These are phyloP conservation scores for Flexamia atlantica DNA, from an alignment of 2,888 invertebrate species.

Conservation along the genomic window DNA sequence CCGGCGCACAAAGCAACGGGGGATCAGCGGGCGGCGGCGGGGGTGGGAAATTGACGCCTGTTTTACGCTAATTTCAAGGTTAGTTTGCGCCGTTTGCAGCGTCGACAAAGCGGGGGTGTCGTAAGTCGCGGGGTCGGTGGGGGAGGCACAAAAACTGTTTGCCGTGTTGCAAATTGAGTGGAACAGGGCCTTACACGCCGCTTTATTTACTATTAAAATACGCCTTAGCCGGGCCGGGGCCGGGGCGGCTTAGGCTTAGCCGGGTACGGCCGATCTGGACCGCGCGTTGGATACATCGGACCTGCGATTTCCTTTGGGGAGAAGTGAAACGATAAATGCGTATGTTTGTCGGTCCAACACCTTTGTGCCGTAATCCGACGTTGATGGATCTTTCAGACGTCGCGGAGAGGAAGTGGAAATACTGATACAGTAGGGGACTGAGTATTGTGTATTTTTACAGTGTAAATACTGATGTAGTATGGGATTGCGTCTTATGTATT, in stretches of 20 bases:
- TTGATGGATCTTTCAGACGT: not conserved
- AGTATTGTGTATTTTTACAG: no score
- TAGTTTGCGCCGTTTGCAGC: slow-evolving; percentile 51
- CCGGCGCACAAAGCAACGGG: slow-evolving; percentile 8
- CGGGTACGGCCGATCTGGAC: not conserved
- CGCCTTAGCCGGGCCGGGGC: slow-evolving; percentile 21
- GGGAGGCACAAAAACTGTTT: slow-evolving; percentile 52
- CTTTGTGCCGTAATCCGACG: slow-evolving; percentile 14
- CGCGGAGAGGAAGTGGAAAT: not conserved
- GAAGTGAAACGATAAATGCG: slow-evolving; percentile 42
- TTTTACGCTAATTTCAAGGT: slow-evolving; percentile 59
- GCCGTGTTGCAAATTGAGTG: slow-evolving; percentile 58
- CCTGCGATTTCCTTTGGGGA: slow-evolving; percentile 33
- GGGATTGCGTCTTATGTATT: no score
- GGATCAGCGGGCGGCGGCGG: not conserved
- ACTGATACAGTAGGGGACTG: not conserved
- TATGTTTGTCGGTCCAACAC: slow-evolving; percentile 35
- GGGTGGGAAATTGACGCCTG: slow-evolving; percentile 51
- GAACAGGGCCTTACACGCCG: slow-evolving; percentile 54
- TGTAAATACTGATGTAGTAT: no score
- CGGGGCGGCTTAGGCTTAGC: slow-evolving; percentile 26
- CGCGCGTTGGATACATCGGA: slow-evolving; percentile 10
- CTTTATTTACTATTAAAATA: slow-evolving; percentile 59
- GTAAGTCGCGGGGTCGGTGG: slow-evolving; percentile 46
- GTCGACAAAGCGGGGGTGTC: slow-evolving; percentile 43